Conservation (phyloP, 2,113 vertebrate genomes). For the Laticauda colubrina region DNA sequence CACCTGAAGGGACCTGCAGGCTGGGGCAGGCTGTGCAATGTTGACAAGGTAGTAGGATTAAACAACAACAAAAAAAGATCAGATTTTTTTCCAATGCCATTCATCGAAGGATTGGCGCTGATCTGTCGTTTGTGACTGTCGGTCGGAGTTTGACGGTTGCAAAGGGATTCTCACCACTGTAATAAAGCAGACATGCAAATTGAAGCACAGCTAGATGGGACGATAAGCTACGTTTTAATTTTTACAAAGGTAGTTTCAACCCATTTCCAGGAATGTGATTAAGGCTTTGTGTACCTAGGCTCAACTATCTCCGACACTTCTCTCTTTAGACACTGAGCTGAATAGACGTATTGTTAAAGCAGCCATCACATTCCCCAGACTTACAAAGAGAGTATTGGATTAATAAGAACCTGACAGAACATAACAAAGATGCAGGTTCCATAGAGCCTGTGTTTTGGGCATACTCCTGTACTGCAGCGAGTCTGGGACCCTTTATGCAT, state of each 20-base stretch:
- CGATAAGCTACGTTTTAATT: not conserved
- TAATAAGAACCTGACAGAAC: too few relatives aligned
- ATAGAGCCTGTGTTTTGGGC: too few relatives aligned
- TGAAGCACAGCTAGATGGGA: not conserved
- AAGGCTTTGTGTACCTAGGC: too few relatives aligned
- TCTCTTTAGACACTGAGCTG: too few relatives aligned
- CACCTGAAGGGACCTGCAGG: not conserved
- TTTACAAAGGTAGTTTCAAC: not conserved
- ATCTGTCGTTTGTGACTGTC: constrained; percentile 93
- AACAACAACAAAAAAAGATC: accelerated
- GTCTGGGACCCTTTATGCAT: too few relatives aligned
- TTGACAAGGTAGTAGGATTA: not conserved
- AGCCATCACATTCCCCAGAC: too few relatives aligned
- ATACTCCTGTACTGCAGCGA: too few relatives aligned
- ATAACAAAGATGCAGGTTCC: too few relatives aligned
- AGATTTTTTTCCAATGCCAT: accelerated
- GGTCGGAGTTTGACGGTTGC: constrained; percentile 89
- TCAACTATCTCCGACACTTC: too few relatives aligned
- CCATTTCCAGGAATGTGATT: not conserved
- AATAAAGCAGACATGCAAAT: constrained; percentile 27
- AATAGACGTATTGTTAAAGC: too few relatives aligned
- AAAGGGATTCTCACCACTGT: constrained; percentile 93
- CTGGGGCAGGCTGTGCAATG: not conserved
- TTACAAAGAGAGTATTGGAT: too few relatives aligned
- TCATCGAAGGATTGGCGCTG: constrained; percentile 82